These are phyloP conservation scores for Apamea crenata DNA, from an alignment of 2,888 invertebrate genomes.

Conservation along the genomic window DNA sequence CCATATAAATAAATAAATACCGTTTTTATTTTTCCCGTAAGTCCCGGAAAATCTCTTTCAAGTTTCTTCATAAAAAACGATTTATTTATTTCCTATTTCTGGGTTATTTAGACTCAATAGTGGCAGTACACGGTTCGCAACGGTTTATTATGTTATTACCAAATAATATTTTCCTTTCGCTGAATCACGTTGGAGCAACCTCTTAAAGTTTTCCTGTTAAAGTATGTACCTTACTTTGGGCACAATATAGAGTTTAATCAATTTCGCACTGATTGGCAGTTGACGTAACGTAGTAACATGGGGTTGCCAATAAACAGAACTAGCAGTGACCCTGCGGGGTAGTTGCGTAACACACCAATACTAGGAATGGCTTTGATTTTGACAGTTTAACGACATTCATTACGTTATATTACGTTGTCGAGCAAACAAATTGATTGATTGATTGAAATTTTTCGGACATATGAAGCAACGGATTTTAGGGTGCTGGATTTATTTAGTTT, in stretches of 20 bases:
- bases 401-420: not conserved
- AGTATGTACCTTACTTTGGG: not conserved
- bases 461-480: no score
- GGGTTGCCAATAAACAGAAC: not conserved
- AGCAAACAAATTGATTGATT: not conserved
- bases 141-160: not conserved
- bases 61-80: not conserved
- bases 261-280: not conserved
- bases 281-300: not conserved
- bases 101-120: not conserved
- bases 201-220: not conserved
- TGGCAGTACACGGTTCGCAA: not conserved
- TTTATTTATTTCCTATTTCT: not conserved
- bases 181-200: slow-evolving; percentile 1
- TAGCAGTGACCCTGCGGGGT: not conserved
- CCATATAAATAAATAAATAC: no score
- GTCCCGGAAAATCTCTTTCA: not conserved
- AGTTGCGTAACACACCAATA: not conserved
- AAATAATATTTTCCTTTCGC: not conserved
- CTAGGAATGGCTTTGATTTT: not conserved
- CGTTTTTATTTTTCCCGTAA: slow-evolving; percentile 9
- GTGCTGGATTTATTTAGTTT: not conserved
- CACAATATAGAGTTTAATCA: not conserved
- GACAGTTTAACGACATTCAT: not conserved
- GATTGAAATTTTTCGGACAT: no score